A percentile compares a stretch with the other conserved stretches of the same genome.
These are phyloP conservation scores for Spilarctia lutea DNA, from an alignment of 2,888 invertebrate species.

Conservation along the genomic window DNA sequence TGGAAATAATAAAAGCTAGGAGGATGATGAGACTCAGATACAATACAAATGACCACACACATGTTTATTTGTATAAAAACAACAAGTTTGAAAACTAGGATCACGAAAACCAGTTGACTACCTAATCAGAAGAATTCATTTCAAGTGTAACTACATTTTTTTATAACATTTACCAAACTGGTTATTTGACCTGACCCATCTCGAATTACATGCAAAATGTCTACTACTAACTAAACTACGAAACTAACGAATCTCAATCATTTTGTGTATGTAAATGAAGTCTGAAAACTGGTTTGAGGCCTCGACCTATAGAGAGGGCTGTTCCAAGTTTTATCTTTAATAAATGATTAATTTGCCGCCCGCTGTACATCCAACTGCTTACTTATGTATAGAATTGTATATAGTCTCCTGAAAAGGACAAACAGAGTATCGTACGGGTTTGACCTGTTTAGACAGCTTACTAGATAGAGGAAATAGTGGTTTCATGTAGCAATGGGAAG, in stretches of 20 bases:
- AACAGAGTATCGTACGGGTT: conserved; percentile 15
- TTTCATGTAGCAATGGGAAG: background rate
- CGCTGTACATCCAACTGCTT: conserved; percentile 35
- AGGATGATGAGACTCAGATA: too few species aligned
- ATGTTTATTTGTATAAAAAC: too few species aligned
- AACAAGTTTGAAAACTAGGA: too few species aligned
- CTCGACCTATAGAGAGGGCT: conserved; percentile 32
- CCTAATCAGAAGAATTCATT: too few species aligned
- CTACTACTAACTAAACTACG: too few species aligned
- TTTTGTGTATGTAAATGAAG: conserved; percentile 7
- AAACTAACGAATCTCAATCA: background rate
- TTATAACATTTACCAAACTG: too few species aligned
- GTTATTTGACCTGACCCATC: background rate
- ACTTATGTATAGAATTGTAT: conserved; percentile 40
- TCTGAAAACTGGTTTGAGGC: conserved; percentile 25
- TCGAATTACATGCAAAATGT: background rate
- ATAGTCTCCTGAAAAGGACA: conserved; percentile 36
- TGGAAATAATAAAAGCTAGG: too few species aligned
- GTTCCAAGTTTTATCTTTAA: conserved; percentile 51
- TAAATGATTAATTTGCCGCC: conserved; percentile 59
- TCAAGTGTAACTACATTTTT: too few species aligned
- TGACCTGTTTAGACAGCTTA: conserved; percentile 9
- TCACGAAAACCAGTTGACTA: too few species aligned
- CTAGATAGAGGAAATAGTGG: background rate
- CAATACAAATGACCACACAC: too few species aligned